Evolutionary conservation across 2,888 invertebrate species (phyloP), one percentile per base, ranked within the genome.

Genomic region (Macaria notata): DNA sequence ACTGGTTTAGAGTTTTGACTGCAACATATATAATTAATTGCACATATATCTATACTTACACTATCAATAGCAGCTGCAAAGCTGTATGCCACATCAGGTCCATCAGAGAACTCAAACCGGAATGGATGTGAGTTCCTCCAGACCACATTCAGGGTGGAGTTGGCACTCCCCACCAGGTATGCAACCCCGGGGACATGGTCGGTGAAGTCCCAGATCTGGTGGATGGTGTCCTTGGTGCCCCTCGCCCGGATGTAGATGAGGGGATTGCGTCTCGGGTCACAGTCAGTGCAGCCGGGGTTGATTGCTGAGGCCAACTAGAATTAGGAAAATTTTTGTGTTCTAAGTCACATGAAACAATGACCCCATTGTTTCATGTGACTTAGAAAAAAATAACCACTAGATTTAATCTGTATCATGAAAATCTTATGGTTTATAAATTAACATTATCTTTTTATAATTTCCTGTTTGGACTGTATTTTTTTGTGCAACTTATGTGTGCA

Each of bases 191-290:
- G 95, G 44, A 90, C 83, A 3, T 92, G 90, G 31, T 70, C 55
- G 3, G 92, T 89, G 67, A 95, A 94, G 78, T 94, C 94, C 93
- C 95, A 94, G 47, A 95, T 65, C 73, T 94, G 94, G 72, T 95
- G 95, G 0, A 95, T 75, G 0, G 92, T 92, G 75, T 95, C 94
- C 46, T 89, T 79, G 1, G 78, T 59, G 0, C 94, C 93, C 30
- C 86, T 89, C 0, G 94, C 94, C 70, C 83, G 81, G 6, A 93
- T 80, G 69, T 95, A 92, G 3, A 93, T 68, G 0, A 93, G 74
- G 2, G 89, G 90, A 1, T 83, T 76, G 45, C 75, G 74, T 2
- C 69, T 62, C 4, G 72, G 67, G 61, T 58, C 36, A 31, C 90
- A 90, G 30, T 59, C 56, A 0, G 62, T 31, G 56, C 88, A 89